A percentile compares a stretch with the other conserved stretches of the same genome.
These are phyloP conservation scores for Spea multiplicata DNA, from an alignment of 2,113 vertebrate species.

Conservation along the genomic window DNA sequence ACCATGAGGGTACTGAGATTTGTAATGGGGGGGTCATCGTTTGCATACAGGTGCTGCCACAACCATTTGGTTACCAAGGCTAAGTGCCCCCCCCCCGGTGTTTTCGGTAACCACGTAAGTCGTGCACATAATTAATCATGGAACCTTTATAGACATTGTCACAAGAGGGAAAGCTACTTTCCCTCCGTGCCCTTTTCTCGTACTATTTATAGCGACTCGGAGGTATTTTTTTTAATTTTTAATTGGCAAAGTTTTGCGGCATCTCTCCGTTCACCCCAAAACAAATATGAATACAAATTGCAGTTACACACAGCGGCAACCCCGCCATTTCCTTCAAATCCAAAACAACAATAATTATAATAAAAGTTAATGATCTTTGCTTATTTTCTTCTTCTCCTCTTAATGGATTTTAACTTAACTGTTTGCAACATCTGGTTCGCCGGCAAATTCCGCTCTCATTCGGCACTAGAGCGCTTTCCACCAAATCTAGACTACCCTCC, in stretches of 20 bases:
- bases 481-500: constrained; percentile 41
- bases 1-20: too few relatives aligned
- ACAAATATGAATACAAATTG: constrained; percentile 45
- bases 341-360: constrained; percentile 47
- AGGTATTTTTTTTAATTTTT: constrained; percentile 7
- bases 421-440: constrained; percentile 45
- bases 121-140: too few relatives aligned
- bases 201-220: neutral
- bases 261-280: constrained; percentile 21
- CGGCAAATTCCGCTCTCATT: constrained; percentile 43
- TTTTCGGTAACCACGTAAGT: constrained; percentile 14
- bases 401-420: constrained; percentile 45
- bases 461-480: constrained; percentile 38
- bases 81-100: constrained; percentile 2
- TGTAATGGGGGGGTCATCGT: neutral
- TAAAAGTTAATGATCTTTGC: constrained; percentile 49
- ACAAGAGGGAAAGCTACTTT: neutral
- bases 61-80: neutral
- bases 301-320: constrained; percentile 43
- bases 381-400: constrained; percentile 33
- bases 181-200: neutral
- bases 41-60: constrained; percentile 14
- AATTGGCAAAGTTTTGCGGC: constrained; percentile 39
- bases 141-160: too few relatives aligned
- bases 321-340: constrained; percentile 35